Base-by-base conservation (phyloP, 2,113 vertebrate genomes). In the Bettongia penicillata region DNA sequence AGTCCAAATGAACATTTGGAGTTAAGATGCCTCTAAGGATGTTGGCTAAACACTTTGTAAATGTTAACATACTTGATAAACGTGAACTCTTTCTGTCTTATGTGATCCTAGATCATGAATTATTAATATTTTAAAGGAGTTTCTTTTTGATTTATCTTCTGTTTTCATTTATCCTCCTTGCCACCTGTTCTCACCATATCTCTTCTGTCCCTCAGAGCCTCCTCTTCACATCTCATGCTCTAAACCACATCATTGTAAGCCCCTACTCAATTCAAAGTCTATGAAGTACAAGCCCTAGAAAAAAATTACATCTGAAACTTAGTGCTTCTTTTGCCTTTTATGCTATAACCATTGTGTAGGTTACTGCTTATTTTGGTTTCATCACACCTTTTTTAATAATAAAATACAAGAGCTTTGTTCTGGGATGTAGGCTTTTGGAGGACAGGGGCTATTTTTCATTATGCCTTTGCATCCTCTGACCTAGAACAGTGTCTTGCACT, bases 71-170 rank as follows among this genome's bases (percentile, higher is more conserved):
- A 43, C n/a, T 84, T 8, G n/a, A 84, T 55, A 55, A 90, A 91
- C 47, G 61, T 43, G 68, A 84, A 7, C 16, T 84, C 14, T 77
- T 77, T 96, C 90, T 97, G 68, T 93, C 92, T 28, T 91, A 90
- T 49, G 95, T 94, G 52, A 51, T 96, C 48, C 95, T 95, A 84
- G 93, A 91, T 95, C 0, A 0, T 11, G 3, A 91, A 5, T 90
- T 97, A 43, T 93, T 96, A n/a, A 47, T 89, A 95, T 55, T 95
- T 84, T 55, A 95, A 91, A 52, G n/a, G 92, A 31, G 43, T 51
- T 96, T 96, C 5, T 28, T 95, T 94, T 90, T 61, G 6, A 84
- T 43, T 84, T 84, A n/a, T 84, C n/a, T 37, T 31, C 28, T 84
- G 6, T 16, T 84, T 84, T 84, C 68, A 84, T 84, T 77, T 84